Evolutionary conservation across 2,888 invertebrate genomes (phyloP).

Genomic region (Eupsilia transversa): DNA sequence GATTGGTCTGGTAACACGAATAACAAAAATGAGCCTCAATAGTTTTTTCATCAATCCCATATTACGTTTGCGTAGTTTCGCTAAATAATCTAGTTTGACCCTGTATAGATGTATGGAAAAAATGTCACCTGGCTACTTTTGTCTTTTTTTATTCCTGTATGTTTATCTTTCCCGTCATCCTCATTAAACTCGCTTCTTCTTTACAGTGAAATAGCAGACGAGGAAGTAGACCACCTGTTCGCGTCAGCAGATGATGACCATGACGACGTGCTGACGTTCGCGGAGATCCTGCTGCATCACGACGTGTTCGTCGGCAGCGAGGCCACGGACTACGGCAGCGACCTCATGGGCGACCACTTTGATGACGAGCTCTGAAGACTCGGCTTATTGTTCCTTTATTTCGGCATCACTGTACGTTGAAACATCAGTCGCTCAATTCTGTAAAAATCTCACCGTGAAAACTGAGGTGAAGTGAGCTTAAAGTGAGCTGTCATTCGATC

Average conservation of each 20-base stretch:
- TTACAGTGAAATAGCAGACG: conserved; percentile 94
- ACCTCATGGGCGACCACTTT: conserved; percentile 95
- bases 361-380: conserved; percentile 93
- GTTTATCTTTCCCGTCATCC: not conserved
- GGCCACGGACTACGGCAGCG: conserved; percentile 96
- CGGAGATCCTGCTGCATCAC: conserved; percentile 96
- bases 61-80: no score
- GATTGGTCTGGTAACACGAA: no score
- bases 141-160: not conserved
- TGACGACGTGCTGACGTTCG: conserved; percentile 94
- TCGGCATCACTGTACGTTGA: conserved; percentile 31
- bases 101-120: not conserved
- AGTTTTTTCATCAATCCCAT: no score
- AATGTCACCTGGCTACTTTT: not conserved
- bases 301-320: conserved; percentile 98
- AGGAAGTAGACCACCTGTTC: conserved; percentile 97
- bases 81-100: no score
- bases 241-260: conserved; percentile 96
- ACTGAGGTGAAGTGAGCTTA: no score
- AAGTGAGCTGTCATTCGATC: no score
- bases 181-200: not conserved
- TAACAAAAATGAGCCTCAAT: no score
- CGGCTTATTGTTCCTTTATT: conserved; percentile 13
- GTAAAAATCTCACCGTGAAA: no score
- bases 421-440: no score